These are phyloP conservation scores for Cabera pusaria DNA, from an alignment of 2,888 invertebrate genomes.

Conservation along the genomic window DNA sequence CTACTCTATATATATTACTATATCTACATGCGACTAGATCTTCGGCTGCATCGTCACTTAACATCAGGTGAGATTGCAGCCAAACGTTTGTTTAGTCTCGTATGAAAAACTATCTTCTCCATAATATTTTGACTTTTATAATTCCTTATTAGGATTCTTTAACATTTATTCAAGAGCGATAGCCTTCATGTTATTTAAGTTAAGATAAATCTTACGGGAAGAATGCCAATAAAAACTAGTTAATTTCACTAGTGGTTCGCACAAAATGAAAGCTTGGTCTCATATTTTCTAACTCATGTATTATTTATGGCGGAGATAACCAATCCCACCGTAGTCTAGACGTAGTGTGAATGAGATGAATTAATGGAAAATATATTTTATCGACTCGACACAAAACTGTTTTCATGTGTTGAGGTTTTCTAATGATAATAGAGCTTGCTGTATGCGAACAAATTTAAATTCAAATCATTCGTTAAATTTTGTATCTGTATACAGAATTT, in stretches of 20 bases:
- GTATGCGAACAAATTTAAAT: no score
- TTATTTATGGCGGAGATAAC: conserved; percentile 69
- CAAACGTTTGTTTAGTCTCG: no score
- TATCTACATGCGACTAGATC: no score
- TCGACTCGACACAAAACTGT: conserved; percentile 51
- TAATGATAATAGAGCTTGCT: no score
- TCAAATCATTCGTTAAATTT: no score
- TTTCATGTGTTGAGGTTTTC: conserved; percentile 40
- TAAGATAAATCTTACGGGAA: conserved; percentile 52
- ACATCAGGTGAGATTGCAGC: no score
- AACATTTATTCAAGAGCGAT: conserved; percentile 12
- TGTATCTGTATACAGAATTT: no score
- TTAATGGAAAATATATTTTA: conserved; percentile 55
- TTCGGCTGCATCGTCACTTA: no score
- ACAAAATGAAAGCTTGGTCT: conserved; percentile 62
- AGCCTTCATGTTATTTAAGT: conserved; percentile 42
- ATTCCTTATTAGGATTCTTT: neutral
- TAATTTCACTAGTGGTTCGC: conserved; percentile 67
- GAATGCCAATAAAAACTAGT: conserved; percentile 73
- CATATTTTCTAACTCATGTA: conserved; percentile 74
- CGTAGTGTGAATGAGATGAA: conserved; percentile 69
- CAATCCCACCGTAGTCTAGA: conserved; percentile 71
- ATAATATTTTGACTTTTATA: no score
- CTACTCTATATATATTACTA: no score
- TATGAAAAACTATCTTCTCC: no score